Percentiles rank a stretch among this genome's conserved stretches.
Conservation (phyloP, 2,888 invertebrate genomes). For the Eumerus sabulonum region DNA sequence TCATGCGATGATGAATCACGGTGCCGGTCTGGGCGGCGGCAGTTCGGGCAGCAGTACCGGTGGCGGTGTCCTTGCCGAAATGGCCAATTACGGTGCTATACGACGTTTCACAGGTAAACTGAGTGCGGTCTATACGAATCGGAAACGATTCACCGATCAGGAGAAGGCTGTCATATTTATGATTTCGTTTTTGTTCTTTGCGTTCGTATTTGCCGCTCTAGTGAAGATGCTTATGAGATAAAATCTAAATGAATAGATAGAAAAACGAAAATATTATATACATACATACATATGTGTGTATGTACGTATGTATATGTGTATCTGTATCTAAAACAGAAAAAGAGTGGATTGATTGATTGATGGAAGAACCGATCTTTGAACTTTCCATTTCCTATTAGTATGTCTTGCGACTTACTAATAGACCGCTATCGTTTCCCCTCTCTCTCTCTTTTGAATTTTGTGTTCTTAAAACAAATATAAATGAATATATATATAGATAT, state of each 20-base stretch:
- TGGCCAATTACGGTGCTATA: conserved; percentile 76
- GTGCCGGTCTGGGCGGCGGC: conserved; percentile 46
- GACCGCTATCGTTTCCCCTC: too few species aligned
- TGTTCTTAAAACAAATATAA: too few species aligned
- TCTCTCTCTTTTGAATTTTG: too few species aligned
- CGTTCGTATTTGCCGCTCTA: conserved; percentile 77
- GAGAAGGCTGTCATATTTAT: conserved; percentile 77
- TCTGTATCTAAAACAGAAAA: conserved; percentile 17
- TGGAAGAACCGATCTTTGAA: too few species aligned
- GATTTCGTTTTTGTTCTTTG: conserved; percentile 77
- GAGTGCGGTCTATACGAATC: conserved; percentile 75
- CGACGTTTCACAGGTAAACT: conserved; percentile 78
- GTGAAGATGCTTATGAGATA: conserved; percentile 77
- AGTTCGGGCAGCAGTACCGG: conserved; percentile 25
- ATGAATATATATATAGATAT: conserved; percentile 30
- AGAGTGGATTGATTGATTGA: too few species aligned
- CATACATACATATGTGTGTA: conserved; percentile 47
- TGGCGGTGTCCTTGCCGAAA: conserved; percentile 66
- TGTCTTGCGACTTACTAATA: too few species aligned
- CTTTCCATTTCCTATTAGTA: too few species aligned
- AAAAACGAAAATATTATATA: conserved; percentile 48
- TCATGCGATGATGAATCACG: conserved; percentile 70
- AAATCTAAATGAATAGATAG: conserved; percentile 48
- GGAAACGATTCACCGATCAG: conserved; percentile 77
- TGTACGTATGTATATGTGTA: conserved; percentile 29